Evolutionary conservation across 2,797 vertebrate genomes (phyloP).

Genomic region (Sebastes alutus): DNA sequence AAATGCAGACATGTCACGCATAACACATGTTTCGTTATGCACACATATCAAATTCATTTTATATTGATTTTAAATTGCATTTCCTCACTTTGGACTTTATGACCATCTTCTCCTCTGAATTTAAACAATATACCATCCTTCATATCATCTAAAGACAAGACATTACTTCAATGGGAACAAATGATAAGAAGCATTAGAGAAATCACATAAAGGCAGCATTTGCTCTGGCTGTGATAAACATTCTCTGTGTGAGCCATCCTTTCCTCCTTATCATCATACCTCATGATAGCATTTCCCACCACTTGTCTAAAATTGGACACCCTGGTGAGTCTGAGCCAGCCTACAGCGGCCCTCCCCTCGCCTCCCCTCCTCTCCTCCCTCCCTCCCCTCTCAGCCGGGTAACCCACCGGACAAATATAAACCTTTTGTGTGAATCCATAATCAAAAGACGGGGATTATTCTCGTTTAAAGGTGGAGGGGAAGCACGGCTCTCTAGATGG

Average conservation of each 20-base stretch:
- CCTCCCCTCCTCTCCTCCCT: background rate
- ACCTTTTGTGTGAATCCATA: slow-evolving; percentile 46
- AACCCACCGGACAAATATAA: slow-evolving; percentile 54
- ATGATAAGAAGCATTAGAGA: background rate
- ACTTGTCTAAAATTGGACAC: slow-evolving; percentile 69
- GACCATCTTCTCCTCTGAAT: background rate
- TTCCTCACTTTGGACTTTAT: background rate
- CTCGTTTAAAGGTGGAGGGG: slow-evolving; percentile 65
- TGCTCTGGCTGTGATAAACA: background rate
- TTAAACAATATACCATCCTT: background rate
- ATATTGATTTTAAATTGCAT: background rate
- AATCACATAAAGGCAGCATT: background rate
- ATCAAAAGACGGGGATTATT: slow-evolving; percentile 67
- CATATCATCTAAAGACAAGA: background rate
- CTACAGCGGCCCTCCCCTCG: background rate
- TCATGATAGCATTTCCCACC: slow-evolving; percentile 58
- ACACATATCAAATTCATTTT: background rate
- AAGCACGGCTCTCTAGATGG: slow-evolving; percentile 29
- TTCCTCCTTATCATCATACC: slow-evolving; percentile 46
- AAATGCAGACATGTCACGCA: slow-evolving; percentile 3
- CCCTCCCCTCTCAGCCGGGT: slow-evolving; percentile 11
- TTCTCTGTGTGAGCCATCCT: slow-evolving; percentile 21
- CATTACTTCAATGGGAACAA: background rate
- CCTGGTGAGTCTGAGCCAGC: slow-evolving; percentile 51
- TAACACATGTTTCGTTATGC: background rate